Base-by-base conservation (phyloP, 2,113 vertebrate genomes). In the Oncorhynchus tshawytscha region DNA sequence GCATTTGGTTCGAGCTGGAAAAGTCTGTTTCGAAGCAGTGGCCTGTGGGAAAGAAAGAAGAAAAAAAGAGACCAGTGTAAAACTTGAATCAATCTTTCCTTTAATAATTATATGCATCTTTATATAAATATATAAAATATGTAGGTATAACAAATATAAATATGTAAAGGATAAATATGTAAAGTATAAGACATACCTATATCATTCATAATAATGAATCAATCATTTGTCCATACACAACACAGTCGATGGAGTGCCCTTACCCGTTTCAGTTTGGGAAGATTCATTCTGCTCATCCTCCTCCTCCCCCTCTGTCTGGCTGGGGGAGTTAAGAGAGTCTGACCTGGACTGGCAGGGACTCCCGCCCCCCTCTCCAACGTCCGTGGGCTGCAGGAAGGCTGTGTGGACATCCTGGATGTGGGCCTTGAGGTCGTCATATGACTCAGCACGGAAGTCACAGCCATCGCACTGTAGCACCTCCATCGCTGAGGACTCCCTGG, bases 381-480 rank as follows among this genome's bases (percentile, higher is more conserved):
- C 89, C 7, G 97, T 94, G 34, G 97, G 98, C 91, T 99, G 97
- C 85, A 99, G 88, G 91, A 99, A 99, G 24, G 94, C 96, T 0
- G 98, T 99, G 84, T 99, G 98, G 67, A 98, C 97, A 92, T 99
- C 98, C 89, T 99, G 97, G 88, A 99, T 98, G 87, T 99, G 98
- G 62, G 93, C 92, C 89, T 99, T 99, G 75, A 99, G 94, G 83
- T 99, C 97, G 85, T 98, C 97, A 0, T 97, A 96, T 72, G 97
- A 96, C 39, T 98, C 97, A 62, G 96, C 98, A 86, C 96, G 94
- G 90, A 99, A 99, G 93, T 99, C 98, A 80, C 98, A 99, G 88
- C 98, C 96, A 89, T 99, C 98, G 79, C 98, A 99, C 90, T 99
- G 98, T 83, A 99, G 93, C 89, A 96, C 96, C 94, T 99, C 98